Base-by-base conservation (phyloP, 2,797 vertebrate species). In the Carcharodon carcharias region DNA sequence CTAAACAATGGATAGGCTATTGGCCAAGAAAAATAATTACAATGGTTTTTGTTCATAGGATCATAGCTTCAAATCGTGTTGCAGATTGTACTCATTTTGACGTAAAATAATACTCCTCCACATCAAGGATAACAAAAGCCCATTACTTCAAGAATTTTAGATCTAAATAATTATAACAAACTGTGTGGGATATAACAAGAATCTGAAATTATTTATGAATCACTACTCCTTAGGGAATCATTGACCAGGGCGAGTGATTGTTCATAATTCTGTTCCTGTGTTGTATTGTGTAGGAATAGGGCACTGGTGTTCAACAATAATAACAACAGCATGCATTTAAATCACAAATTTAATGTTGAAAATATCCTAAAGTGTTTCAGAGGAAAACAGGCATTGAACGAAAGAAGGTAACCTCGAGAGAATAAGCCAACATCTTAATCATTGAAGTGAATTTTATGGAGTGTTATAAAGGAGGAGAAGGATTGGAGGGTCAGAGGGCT, bases 151-250 rank as follows among this genome's bases (percentile, higher is more conserved):
- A 85, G 18, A 85, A 85, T 21, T 23, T 61, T 16, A 31, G 21
- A 35, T 4, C 88, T 56, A n/a, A 16, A 61, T 61, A 91, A 61
- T 91, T 61, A 91, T 56, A 31, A 91, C n/a, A n/a, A 91, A 61
- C 26, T 56, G 58, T 91, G 56, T 35, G 23, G 88, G 88, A 2
- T 16, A 35, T 91, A 63, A 31, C 88, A 91, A 50, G 14, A 61
- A 91, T 2, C 56, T 91, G 88, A 28, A 91, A 35, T 91, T 91
- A 91, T 61, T 91, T 61, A 91, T 91, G 88, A 91, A 61, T 91
- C 88, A 91, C 88, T 61, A 28, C 56, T 56, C 26, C 88, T 11
- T 18, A 61, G 58, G 35, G 88, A 91, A 35, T 91, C 88, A 61
- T n/a, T 61, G 56, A 5, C 58, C 18, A 61, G 14, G 31, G 88